Base-by-base conservation (phyloP, 2,888 invertebrate genomes). In the Heliconius sara region DNA sequence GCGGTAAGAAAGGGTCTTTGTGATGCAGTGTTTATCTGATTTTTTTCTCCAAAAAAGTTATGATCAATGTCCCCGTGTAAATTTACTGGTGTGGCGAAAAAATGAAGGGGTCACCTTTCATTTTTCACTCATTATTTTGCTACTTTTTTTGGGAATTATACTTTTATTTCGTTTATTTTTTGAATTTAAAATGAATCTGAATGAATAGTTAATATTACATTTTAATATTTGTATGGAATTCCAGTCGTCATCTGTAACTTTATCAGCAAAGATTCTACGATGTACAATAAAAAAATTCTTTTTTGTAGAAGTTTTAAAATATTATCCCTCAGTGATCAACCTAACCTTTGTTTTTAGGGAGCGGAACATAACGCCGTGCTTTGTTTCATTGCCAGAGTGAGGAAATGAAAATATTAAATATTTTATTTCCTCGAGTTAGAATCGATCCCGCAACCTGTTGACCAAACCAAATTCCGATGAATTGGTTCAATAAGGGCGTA, bases 1-100 rank as follows among this genome's bases (percentile, higher is more conserved):
- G 94, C 87, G 95, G 95, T 93, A 93, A 95, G 94, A 94, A 94
- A 93, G 91, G 93, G 93, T 91, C 92, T 92, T 92, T 92, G 92
- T 91, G 86, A 86, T 86, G 87, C 47, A 47, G 25, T 86, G 86
- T 89, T 88, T 88, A 85, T 87, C 85, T 79, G 79, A 72, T 84
- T 84, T 84, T 83, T 83, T 84, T 81, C 78, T 52, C 65, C 70
- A 79, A 77, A 71, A 75, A 81, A 82, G 79, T 81, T 78, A 72
- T 76, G 75, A 83, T 78, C 82, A 79, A 79, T 81, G 82, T 81
- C 81, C 79, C 76, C 89, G 90, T 92, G 91, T 92, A 90, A 76
- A 79, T 76, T 75, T 60, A 60, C 34, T 30, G 73, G 73, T 73
- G 73, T 60, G 57, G 16, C n/a, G 34, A n/a, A 73, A 72, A 73